phyloP scores from a whole-genome alignment of 2,113 vertebrate species.

The mouse (Mus musculus) region DNA sequence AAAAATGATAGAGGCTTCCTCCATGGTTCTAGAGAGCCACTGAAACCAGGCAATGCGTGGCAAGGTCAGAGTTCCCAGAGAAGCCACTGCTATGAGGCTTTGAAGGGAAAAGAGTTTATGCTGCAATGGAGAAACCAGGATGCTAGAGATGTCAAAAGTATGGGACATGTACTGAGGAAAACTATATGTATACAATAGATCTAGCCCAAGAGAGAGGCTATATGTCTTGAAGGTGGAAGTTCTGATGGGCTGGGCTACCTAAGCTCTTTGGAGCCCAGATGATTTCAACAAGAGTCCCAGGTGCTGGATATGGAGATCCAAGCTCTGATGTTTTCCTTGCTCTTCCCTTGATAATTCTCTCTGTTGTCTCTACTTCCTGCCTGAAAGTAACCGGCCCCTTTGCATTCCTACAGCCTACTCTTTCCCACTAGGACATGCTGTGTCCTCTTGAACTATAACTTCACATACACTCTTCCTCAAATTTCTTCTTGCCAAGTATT shows the following conservation, averaged over 20 bases:
- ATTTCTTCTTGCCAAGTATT: not conserved
- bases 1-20: not conserved
- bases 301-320: not conserved
- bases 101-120: not conserved
- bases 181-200: not conserved
- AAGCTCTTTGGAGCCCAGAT: not conserved
- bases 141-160: not conserved
- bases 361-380: not conserved
- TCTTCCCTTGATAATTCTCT: not conserved
- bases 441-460: not conserved
- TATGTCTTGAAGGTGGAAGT: not conserved
- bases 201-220: not conserved
- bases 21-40: not conserved
- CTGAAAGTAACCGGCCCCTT: not conserved
- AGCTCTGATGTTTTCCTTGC: not conserved
- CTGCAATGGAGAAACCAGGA: not conserved
- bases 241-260: not conserved
- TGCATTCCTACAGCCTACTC: not conserved
- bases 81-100: not conserved
- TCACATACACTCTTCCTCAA: not conserved
- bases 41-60: not conserved
- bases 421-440: not conserved
- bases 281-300: not conserved
- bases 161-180: not conserved
- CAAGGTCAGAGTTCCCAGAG: not conserved